These are phyloP conservation scores for Mesoclemmys tuberculata DNA, from an alignment of 2,113 vertebrate species.

Conservation along the genomic window DNA sequence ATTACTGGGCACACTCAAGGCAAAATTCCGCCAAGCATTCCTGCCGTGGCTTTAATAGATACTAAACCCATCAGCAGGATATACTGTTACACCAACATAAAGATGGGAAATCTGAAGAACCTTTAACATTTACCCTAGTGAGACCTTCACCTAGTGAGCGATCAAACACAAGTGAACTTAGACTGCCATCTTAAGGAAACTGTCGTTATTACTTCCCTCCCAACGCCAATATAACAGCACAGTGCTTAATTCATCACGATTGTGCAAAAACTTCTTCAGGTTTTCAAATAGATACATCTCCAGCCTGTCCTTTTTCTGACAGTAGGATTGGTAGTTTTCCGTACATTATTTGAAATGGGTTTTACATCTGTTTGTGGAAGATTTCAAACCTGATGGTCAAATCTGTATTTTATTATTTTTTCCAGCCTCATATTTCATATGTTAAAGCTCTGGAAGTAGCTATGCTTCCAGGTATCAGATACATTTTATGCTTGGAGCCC, in stretches of 20 bases:
- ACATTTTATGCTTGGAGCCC: not conserved
- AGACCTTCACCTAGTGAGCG: rapidly evolving
- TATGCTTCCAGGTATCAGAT: not conserved
- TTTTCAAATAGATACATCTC: not conserved
- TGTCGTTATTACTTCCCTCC: rapidly evolving
- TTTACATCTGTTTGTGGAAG: not conserved
- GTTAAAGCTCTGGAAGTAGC: rapidly evolving
- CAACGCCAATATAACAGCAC: rapidly evolving
- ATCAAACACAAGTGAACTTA: rapidly evolving
- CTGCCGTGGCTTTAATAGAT: rapidly evolving
- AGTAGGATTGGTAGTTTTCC: not conserved
- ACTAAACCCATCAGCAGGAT: not conserved
- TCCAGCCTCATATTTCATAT: rapidly evolving
- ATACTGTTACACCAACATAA: not conserved
- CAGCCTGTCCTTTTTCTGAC: not conserved
- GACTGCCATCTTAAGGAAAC: conserved; percentile 59
- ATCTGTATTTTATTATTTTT: rapidly evolving
- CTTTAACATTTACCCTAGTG: rapidly evolving
- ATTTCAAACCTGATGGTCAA: rapidly evolving
- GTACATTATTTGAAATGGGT: not conserved
- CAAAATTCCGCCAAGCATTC: not conserved
- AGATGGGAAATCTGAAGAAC: not conserved
- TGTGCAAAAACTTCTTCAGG: rapidly evolving
- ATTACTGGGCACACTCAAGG: rapidly evolving
- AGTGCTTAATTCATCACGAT: rapidly evolving